Percentiles rank a stretch among this genome's conserved stretches.
Conservation (phyloP, 2,797 vertebrate species). For the Pteronotus mesoamericanus region DNA sequence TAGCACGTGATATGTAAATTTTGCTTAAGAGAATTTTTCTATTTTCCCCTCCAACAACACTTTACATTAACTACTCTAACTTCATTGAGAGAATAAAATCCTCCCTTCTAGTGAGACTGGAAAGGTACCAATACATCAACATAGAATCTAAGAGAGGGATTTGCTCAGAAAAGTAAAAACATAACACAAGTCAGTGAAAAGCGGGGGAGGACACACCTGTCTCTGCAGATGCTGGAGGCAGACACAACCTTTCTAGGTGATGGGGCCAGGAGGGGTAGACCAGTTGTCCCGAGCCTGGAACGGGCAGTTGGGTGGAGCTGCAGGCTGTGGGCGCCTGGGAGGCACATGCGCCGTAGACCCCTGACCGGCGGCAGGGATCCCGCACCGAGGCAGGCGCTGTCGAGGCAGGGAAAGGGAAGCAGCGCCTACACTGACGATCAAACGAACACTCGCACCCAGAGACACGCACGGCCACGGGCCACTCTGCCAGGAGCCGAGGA, state of each 20-base stretch:
- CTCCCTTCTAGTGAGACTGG: not conserved
- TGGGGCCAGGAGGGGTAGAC: too few species aligned
- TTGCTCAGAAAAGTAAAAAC: not conserved
- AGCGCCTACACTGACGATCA: rapidly evolving
- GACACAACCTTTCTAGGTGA: rapidly evolving
- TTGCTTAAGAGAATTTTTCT: not conserved
- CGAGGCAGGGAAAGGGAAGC: rapidly evolving
- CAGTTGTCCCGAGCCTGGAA: too few species aligned
- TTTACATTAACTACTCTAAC: not conserved
- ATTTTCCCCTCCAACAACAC: not conserved
- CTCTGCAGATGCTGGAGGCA: rapidly evolving
- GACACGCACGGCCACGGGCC: rapidly evolving
- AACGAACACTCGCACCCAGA: rapidly evolving
- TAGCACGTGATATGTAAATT: not conserved
- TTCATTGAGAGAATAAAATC: not conserved
- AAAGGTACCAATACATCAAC: not conserved
- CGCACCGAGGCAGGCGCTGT: rapidly evolving
- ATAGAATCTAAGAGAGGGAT: not conserved
- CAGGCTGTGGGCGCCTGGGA: not conserved
- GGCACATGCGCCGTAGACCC: rapidly evolving
- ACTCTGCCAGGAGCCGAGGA: not conserved
- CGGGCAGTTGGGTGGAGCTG: too few species aligned
- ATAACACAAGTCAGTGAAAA: rapidly evolving
- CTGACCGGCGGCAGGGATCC: too few species aligned
- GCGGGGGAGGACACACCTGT: too few species aligned